Evolutionary conservation across 2,888 invertebrate genomes (phyloP).

Genomic region (Plusia festucae): DNA sequence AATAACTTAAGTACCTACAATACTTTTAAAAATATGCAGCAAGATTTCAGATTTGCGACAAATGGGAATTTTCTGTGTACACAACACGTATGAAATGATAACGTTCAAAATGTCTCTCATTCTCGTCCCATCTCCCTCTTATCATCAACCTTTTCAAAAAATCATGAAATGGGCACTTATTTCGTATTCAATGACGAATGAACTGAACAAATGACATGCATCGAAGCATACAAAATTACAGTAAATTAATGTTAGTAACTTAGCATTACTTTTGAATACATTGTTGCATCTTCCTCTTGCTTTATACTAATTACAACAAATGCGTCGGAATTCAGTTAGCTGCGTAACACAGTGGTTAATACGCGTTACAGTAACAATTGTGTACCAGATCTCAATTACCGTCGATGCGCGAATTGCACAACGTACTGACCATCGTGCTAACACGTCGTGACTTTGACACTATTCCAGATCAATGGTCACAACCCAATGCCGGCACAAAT

Average conservation of each 20-base stretch:
- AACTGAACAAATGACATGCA: background rate
- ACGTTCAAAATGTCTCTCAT: too few species aligned
- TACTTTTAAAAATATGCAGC: too few species aligned
- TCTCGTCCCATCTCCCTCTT: too few species aligned
- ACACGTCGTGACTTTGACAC: slow-evolving; percentile 87
- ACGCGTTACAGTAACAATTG: slow-evolving; percentile 47
- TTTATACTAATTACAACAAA: slow-evolving; percentile 29
- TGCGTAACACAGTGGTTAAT: slow-evolving; percentile 45
- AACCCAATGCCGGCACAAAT: slow-evolving; percentile 58
- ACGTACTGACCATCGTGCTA: slow-evolving; percentile 76
- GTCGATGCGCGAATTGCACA: slow-evolving; percentile 77
- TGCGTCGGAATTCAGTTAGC: slow-evolving; percentile 42
- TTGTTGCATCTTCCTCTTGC: slow-evolving; percentile 39
- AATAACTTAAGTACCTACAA: too few species aligned
- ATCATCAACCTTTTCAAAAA: too few species aligned
- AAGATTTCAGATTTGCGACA: too few species aligned
- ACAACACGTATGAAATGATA: too few species aligned
- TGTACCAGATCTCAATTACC: slow-evolving; percentile 68
- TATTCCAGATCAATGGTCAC: slow-evolving; percentile 81
- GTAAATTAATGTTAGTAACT: background rate
- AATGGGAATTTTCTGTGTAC: too few species aligned
- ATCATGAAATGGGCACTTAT: too few species aligned
- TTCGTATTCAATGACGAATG: background rate
- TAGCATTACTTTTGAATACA: slow-evolving; percentile 30
- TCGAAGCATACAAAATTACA: background rate